Evolutionary conservation across 2,888 invertebrate species (phyloP), one percentile per base, ranked within the genome.

Genomic region (Bimastos eiseni): DNA sequence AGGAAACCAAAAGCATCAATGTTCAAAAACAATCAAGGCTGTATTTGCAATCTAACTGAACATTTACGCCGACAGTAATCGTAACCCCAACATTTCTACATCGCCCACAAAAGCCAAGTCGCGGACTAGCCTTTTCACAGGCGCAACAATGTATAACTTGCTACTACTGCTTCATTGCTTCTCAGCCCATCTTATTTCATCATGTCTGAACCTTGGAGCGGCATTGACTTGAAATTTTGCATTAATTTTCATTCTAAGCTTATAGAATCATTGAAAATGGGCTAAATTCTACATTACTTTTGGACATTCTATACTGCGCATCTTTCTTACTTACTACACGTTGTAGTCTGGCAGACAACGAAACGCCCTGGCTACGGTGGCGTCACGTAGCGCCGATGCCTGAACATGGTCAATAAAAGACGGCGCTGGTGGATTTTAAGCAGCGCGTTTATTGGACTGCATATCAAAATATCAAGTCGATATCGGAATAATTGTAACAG

Each of bases 341-440:
- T 11, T 30, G 70, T 8, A 70, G 70, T 1, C 70, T 70, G 70
- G n/a, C 70, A 13, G 70, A 70, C 30, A 70, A 70, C 70, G 70
- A 70, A 55, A 70, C 30, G n/a, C 30, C n/a, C 30, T 70, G 70
- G 70, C 70, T 30, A 70, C 70, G 70, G 70, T 70, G 70, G 70
- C 70, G 70, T 70, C 70, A 70, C 70, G 30, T 70, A 70, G 70
- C 70, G 70, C 70, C 70, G n/a, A 70, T 70, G 30, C n/a, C 70
- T 70, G 70, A 70, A 70, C 70, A 70, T 70, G 70, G 70, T 70
- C 70, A 70, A 70, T 70, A 70, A 70, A 70, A 70, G 70, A 70
- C 70, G 70, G 70, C 30, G 70, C 70, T 70, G 30, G 70, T 70
- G n/a, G 70, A 70, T 70, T 70, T 8, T 70, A 30, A 70, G 70